phyloP scores from a whole-genome alignment of 2,888 invertebrate species.

The Andrena marginata region DNA sequence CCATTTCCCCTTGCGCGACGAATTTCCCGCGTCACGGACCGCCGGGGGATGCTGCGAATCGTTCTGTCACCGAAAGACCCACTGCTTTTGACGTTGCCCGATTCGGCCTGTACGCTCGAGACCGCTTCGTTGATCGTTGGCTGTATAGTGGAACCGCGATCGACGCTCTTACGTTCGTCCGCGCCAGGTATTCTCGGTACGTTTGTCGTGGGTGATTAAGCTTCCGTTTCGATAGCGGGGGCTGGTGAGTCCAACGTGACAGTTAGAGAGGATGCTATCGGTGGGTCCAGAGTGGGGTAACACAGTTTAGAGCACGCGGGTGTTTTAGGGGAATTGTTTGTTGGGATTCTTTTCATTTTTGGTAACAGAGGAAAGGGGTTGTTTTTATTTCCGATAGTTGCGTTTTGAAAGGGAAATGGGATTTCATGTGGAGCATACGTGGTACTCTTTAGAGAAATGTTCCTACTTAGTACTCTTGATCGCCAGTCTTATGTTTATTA shows the following conservation, averaged over 20 bases:
- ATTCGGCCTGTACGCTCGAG: slow-evolving; percentile 22
- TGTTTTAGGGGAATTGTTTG: no score
- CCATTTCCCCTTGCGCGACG: slow-evolving; percentile 59
- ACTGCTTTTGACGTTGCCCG: slow-evolving; percentile 54
- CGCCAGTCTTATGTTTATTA: no score
- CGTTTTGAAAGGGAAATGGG: no score
- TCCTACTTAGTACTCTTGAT: no score
- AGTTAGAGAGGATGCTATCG: not conserved
- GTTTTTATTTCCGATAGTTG: no score
- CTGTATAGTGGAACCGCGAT: not conserved
- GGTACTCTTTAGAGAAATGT: no score
- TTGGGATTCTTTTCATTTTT: no score
- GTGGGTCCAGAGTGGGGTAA: no score
- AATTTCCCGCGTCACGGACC: slow-evolving; percentile 55
- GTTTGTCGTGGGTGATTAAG: no score
- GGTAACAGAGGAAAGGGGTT: no score
- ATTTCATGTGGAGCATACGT: no score
- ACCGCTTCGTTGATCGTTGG: slow-evolving; percentile 25
- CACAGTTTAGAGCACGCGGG: no score
- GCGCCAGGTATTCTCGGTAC: not conserved
- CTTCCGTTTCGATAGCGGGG: not conserved
- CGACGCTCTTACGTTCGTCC: slow-evolving; percentile 18
- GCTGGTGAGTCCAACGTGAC: not conserved
- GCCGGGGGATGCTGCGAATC: slow-evolving; percentile 60
- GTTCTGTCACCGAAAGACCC: slow-evolving; percentile 59